Conservation (phyloP, 1,140 invertebrate genomes). For the Drosophila bipectinata region DNA sequence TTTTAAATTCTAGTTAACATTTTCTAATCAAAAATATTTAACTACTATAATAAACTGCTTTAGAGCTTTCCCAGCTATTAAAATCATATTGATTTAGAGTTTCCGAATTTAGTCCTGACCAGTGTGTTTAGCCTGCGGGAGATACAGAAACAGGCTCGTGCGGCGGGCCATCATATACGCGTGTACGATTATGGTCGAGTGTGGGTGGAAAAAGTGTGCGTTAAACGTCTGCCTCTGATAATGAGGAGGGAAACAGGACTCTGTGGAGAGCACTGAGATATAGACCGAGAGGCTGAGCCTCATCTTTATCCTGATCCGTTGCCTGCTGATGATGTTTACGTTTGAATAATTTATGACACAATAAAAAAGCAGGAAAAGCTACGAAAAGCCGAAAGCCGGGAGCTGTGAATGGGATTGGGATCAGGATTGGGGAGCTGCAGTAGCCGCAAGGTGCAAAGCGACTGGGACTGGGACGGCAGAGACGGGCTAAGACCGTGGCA, state of each 20-base stretch:
- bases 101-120: constrained; percentile 7
- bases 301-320: constrained; percentile 53
- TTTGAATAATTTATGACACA: constrained; percentile 84
- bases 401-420: constrained; percentile 6
- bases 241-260: constrained; percentile 65
- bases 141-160: constrained; percentile 47
- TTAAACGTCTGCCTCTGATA: constrained; percentile 67
- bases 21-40: too few relatives aligned
- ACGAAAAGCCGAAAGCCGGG: constrained; percentile 13
- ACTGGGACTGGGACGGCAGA: constrained; percentile 4
- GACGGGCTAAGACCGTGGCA: constrained; percentile 29
- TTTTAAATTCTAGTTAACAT: too few relatives aligned
- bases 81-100: background rate
- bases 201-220: constrained; percentile 27
- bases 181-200: constrained; percentile 22
- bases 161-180: constrained; percentile 33
- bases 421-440: constrained; percentile 50
- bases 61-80: too few relatives aligned
- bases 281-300: constrained; percentile 36
- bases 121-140: constrained; percentile 48
- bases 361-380: constrained; percentile 58
- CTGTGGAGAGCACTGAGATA: constrained; percentile 12
- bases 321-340: constrained; percentile 78
- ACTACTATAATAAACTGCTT: too few relatives aligned
- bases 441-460: constrained; percentile 73